These are phyloP conservation scores for Orius laevigatus DNA, from an alignment of 1,140 invertebrate genomes.

Conservation along the genomic window DNA sequence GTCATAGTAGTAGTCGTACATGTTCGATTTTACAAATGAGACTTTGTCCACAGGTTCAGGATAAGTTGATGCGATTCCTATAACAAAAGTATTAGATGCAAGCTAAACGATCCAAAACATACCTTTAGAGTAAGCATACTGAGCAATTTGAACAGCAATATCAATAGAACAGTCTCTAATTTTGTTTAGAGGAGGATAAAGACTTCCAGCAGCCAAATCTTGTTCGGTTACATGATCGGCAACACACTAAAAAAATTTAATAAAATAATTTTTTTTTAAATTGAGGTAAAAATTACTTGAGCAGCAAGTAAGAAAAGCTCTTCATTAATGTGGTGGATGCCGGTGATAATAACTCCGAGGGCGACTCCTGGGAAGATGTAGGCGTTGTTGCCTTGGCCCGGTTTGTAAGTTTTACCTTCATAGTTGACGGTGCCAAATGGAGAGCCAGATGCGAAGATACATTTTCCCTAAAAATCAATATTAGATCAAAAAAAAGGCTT, in stretches of 20 bases:
- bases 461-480: conserved; percentile 49
- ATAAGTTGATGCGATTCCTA: conserved; percentile 67
- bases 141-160: conserved; percentile 50
- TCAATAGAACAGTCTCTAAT: conserved; percentile 55
- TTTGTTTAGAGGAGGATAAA: conserved; percentile 58
- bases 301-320: conserved; percentile 82
- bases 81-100: conserved; percentile 21
- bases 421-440: conserved; percentile 70
- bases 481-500: conserved; percentile 9
- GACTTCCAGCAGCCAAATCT: conserved; percentile 49
- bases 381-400: conserved; percentile 92
- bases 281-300: conserved; percentile 26
- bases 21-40: conserved; percentile 50
- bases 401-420: conserved; percentile 61
- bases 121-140: conserved; percentile 51
- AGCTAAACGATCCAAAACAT: conserved; percentile 12
- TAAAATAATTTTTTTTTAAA: conserved; percentile 12
- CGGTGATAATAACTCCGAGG: conserved; percentile 71
- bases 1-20: conserved; percentile 67
- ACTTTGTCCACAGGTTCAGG: conserved; percentile 63
- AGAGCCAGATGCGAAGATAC: conserved; percentile 82
- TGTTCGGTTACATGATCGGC: conserved; percentile 48
- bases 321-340: conserved; percentile 76
- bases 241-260: conserved; percentile 37
- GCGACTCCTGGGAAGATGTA: conserved; percentile 93